These are phyloP conservation scores for Drosophila sordidula DNA, from an alignment of 2,888 invertebrate species.

Conservation along the genomic window DNA sequence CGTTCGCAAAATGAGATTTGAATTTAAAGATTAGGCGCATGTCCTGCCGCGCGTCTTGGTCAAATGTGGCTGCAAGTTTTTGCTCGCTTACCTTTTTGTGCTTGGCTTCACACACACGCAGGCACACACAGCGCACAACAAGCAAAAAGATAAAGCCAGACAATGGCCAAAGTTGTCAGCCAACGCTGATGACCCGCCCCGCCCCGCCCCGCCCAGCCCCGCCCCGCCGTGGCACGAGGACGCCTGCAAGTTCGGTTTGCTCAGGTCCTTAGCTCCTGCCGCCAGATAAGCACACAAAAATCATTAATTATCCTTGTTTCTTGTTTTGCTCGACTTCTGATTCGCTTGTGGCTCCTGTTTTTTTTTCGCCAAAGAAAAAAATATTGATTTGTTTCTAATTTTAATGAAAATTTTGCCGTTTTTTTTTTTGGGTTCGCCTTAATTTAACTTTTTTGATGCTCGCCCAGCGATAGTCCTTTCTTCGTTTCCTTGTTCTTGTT, in stretches of 20 bases:
- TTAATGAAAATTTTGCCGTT: conserved; percentile 73
- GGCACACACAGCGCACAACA: conserved; percentile 41
- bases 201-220: neutral
- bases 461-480: conserved; percentile 65
- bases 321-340: conserved; percentile 80
- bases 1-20: conserved; percentile 79
- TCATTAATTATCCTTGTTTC: conserved; percentile 85
- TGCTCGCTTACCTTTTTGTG: conserved; percentile 73
- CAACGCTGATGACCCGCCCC: conserved; percentile 19
- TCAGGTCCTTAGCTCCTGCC: conserved; percentile 27
- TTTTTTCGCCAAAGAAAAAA: conserved; percentile 56
- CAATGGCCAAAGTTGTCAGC: conserved; percentile 77
- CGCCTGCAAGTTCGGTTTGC: no score
- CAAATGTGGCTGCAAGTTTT: conserved; percentile 76
- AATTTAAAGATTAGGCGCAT: conserved; percentile 82
- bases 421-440: conserved; percentile 55
- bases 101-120: conserved; percentile 45
- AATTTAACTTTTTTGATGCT: conserved; percentile 79
- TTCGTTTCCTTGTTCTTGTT: conserved; percentile 18
- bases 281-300: conserved; percentile 83
- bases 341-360: conserved; percentile 46
- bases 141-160: conserved; percentile 81
- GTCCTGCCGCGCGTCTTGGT: conserved; percentile 70
- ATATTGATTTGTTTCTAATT: conserved; percentile 81
- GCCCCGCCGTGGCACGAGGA: no score